Conservation (phyloP, 2,797 vertebrate species). For the Falco concolor region DNA sequence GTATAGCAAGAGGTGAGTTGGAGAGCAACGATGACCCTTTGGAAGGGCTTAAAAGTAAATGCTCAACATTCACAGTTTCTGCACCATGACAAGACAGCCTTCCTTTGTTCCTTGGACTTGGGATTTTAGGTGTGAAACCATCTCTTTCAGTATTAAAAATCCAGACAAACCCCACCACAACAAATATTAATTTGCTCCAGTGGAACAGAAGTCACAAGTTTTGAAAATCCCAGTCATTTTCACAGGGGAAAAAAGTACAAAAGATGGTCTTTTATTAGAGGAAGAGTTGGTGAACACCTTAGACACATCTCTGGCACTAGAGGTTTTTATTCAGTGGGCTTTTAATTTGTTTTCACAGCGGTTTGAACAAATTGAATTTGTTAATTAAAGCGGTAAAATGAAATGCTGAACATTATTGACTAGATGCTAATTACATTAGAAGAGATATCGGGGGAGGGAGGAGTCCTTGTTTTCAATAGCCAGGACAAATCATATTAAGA, state of each 20-base stretch:
- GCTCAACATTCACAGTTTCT: not conserved
- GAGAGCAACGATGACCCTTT: not conserved
- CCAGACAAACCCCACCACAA: fast-evolving
- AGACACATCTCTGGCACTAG: constrained; percentile 83
- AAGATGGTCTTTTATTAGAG: constrained; percentile 67
- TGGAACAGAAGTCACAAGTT: not conserved
- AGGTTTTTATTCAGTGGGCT: constrained; percentile 85
- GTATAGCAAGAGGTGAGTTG: not conserved
- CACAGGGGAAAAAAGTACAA: constrained; percentile 68
- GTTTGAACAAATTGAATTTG: constrained; percentile 99
- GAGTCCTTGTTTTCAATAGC: constrained; percentile 87
- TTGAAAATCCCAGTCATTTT: not conserved
- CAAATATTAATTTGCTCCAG: not conserved
- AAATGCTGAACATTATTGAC: constrained; percentile 99
- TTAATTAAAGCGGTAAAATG: constrained; percentile 99
- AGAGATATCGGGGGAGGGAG: constrained; percentile 82
- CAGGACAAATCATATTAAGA: constrained; percentile 90
- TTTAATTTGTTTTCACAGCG: constrained; percentile 85
- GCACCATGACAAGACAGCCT: not conserved
- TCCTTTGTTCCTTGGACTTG: not conserved
- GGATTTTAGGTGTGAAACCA: not conserved
- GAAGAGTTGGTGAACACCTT: constrained; percentile 86
- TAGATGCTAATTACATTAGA: constrained; percentile 98
- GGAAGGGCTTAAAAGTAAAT: not conserved
- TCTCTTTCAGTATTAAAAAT: not conserved